Evolutionary conservation across 2,888 invertebrate species (phyloP).

Genomic region (Stegophylla sp.): DNA sequence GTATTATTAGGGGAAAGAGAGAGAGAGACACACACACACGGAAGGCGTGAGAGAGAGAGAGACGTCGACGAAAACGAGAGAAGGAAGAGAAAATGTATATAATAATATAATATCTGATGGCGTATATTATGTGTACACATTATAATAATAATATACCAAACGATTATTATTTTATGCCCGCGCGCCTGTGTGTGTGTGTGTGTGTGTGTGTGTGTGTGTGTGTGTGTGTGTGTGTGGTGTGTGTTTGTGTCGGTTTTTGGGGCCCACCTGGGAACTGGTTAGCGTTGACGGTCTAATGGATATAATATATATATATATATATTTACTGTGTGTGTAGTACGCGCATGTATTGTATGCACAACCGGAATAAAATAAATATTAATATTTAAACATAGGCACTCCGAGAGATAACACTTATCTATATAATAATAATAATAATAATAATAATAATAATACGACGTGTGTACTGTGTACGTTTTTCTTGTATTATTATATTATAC

Average conservation of each 20-base stretch:
- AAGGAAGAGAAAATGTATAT: constrained; percentile 46
- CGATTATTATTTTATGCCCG: constrained; percentile 50
- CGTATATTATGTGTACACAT: constrained; percentile 54
- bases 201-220: constrained; percentile 12
- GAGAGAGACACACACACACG: neutral
- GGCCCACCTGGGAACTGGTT: constrained; percentile 59
- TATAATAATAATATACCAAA: constrained; percentile 58
- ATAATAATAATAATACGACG: too few relatives aligned
- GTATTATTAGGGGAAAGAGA: neutral
- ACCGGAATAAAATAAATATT: constrained; percentile 56
- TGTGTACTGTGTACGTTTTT: neutral
- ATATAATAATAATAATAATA: too few relatives aligned
- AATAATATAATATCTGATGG: constrained; percentile 53
- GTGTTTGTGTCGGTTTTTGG: constrained; percentile 48
- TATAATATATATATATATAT: too few relatives aligned
- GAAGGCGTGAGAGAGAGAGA: neutral
- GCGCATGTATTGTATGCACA: constrained; percentile 21
- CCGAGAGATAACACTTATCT: constrained; percentile 52
- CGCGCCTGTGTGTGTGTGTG: constrained; percentile 5
- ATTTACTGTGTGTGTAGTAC: constrained; percentile 37
- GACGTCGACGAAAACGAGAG: neutral
- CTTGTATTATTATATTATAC: neutral
- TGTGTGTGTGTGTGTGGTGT: neutral
- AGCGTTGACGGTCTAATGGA: constrained; percentile 58
- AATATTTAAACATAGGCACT: constrained; percentile 41